Base-by-base conservation (phyloP, 2,797 vertebrate species). In the Simalia tracyae region DNA sequence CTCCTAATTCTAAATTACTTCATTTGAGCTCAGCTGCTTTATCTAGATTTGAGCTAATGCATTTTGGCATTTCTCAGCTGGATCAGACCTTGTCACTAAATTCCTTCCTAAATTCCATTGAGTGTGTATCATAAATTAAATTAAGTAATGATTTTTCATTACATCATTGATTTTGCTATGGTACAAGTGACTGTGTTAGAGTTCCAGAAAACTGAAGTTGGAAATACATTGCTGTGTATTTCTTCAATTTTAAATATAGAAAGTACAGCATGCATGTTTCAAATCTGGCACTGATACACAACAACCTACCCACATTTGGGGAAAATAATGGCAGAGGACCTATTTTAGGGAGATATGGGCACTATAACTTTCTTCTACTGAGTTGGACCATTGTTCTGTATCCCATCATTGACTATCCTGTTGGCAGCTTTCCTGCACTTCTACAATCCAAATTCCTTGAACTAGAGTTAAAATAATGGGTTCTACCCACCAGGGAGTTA, bases 71-170 rank as follows among this genome's bases (percentile, higher is more conserved):
- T 46, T 84, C 60, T 87, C 68, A 46, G 50, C 50, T 64, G 59
- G 60, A 84, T 84, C 50, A 28, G 59, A 19, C 14, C 60, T 89
- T 63, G 2, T 89, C 26, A 57, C 84, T 50, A 59, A 57, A 64
- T 85, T 89, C 72, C 59, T 61, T 88, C 93, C 19, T 36, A 86
- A 89, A 92, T 84, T 88, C 89, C 76, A 81, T 46, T 76, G 63
- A 46, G 84, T 59, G 46, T 86, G 15, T 50, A 86, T 61, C 88
- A 57, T 88, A 92, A 92, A 93, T 90, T 87, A 90, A 90, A 68
- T 92, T 91, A 76, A 72, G 59, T 63, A 85, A 90, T 31, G 86
- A 88, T 93, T 93, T 93, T 86, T 93, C 88, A 91, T 91, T 90
- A 81, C 42, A 64, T 88, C 72, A 90, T 90, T 91, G 89, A 76